Conservation (phyloP, 2,797 vertebrate genomes). For the Intellagama lesueurii region DNA sequence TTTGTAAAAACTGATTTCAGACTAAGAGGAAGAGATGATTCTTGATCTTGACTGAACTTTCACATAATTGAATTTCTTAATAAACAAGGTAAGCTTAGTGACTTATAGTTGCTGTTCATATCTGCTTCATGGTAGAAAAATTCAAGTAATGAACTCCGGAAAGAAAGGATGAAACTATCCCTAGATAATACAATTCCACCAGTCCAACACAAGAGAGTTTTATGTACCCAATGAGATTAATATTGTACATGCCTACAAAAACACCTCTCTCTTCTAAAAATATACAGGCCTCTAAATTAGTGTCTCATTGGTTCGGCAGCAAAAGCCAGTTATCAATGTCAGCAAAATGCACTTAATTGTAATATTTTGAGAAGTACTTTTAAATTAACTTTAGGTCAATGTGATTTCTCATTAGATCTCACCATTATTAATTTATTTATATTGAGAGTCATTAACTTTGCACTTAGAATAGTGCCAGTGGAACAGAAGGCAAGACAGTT, state of each 20-base stretch:
- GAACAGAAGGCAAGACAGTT: not conserved
- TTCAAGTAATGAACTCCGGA: slow-evolving; percentile 41
- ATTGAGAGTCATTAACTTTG: not conserved
- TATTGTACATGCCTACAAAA: slow-evolving; percentile 41
- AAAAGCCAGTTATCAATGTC: slow-evolving; percentile 12
- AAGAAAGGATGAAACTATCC: slow-evolving; percentile 44
- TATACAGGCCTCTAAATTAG: slow-evolving; percentile 29
- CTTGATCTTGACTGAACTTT: slow-evolving; percentile 40
- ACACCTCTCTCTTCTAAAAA: slow-evolving; percentile 42
- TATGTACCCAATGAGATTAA: slow-evolving; percentile 15
- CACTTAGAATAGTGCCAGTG: not conserved
- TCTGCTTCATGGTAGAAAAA: slow-evolving; percentile 27
- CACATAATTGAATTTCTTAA: slow-evolving; percentile 29
- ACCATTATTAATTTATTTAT: not conserved
- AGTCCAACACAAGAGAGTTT: slow-evolving; percentile 11
- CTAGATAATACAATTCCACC: slow-evolving; percentile 11
- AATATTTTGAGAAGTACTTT: not conserved
- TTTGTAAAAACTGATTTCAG: slow-evolving; percentile 32
- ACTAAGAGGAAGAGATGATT: slow-evolving; percentile 11
- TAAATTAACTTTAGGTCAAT: not conserved
- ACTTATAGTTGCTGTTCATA: slow-evolving; percentile 21
- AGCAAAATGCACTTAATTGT: not conserved
- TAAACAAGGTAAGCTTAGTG: slow-evolving; percentile 9
- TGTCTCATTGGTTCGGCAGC: not conserved
- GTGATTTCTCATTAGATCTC: not conserved